These are phyloP conservation scores for Diplosoma virens DNA, from an alignment of 23 tunicate genomes.

Conservation along the genomic window DNA sequence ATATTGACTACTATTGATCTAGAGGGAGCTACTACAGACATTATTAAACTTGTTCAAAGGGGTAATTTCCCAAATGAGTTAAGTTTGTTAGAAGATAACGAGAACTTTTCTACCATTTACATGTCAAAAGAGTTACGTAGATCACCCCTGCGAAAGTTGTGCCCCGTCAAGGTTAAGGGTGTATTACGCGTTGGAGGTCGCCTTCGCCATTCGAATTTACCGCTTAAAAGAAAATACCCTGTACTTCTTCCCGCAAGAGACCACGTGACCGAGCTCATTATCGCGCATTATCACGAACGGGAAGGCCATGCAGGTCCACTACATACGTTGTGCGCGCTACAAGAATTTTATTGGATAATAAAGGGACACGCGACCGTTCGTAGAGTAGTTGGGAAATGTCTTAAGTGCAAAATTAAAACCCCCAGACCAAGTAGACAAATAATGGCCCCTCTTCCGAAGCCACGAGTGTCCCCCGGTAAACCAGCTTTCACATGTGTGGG, in stretches of 20 bases:
- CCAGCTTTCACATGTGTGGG: not conserved
- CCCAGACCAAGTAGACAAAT: not conserved
- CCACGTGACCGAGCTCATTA: not conserved
- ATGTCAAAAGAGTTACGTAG: not conserved
- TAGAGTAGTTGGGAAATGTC: not conserved
- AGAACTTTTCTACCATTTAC: not conserved
- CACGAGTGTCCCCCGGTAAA: not conserved
- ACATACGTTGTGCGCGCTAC: not conserved
- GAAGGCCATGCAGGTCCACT: not conserved
- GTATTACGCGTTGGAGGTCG: not conserved
- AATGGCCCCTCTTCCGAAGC: not conserved
- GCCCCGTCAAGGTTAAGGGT: not conserved
- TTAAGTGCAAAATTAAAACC: not conserved
- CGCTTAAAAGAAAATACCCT: too few relatives aligned
- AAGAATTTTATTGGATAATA: not conserved
- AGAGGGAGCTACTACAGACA: too few relatives aligned
- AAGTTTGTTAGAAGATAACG: too few relatives aligned
- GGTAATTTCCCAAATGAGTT: too few relatives aligned
- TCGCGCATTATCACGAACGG: not conserved
- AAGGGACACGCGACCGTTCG: not conserved
- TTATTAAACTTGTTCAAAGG: too few relatives aligned
- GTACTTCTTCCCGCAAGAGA: not conserved
- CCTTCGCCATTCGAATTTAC: not conserved
- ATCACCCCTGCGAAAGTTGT: not conserved
- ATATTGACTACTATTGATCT: too few relatives aligned